Evolutionary conservation across 2,113 vertebrate species (phyloP).

Genomic region (Strigops habroptila): DNA sequence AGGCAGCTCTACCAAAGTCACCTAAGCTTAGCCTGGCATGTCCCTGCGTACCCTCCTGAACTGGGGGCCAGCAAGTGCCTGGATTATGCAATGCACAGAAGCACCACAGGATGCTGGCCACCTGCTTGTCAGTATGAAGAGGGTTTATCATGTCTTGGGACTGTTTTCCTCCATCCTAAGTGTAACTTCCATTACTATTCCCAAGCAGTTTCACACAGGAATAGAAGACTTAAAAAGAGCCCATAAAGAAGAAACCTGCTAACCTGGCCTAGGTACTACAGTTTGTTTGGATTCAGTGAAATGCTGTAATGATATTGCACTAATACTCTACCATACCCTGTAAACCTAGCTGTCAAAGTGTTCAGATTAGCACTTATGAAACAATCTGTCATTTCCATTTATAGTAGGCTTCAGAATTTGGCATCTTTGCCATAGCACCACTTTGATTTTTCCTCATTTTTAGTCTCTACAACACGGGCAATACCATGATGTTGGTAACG

Average conservation of each 20-base stretch:
- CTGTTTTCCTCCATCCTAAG: not conserved
- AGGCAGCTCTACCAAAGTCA: not conserved
- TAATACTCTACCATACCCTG: slow-evolving; percentile 28
- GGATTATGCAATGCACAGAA: not conserved
- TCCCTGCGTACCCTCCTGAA: not conserved
- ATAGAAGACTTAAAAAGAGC: not conserved
- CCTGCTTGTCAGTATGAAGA: slow-evolving; percentile 11
- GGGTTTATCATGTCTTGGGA: not conserved
- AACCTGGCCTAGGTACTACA: not conserved
- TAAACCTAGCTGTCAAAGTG: slow-evolving; percentile 11
- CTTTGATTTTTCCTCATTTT: not conserved
- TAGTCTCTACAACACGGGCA: slow-evolving; percentile 22
- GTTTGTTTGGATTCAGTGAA: slow-evolving; percentile 14
- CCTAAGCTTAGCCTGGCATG: not conserved
- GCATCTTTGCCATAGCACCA: slow-evolving; percentile 65
- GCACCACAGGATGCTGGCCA: slow-evolving; percentile 1
- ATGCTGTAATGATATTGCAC: slow-evolving; percentile 41
- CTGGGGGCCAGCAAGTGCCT: not conserved
- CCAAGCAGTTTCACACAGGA: slow-evolving; percentile 9
- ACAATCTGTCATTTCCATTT: slow-evolving; percentile 30
- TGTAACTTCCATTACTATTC: not conserved
- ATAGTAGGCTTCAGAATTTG: slow-evolving; percentile 52
- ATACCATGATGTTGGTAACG: slow-evolving; percentile 47
- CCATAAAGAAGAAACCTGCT: not conserved
- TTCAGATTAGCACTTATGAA: slow-evolving; percentile 40